These are phyloP conservation scores for Julus scanicus DNA, from an alignment of 2,888 invertebrate species.

Conservation along the genomic window DNA sequence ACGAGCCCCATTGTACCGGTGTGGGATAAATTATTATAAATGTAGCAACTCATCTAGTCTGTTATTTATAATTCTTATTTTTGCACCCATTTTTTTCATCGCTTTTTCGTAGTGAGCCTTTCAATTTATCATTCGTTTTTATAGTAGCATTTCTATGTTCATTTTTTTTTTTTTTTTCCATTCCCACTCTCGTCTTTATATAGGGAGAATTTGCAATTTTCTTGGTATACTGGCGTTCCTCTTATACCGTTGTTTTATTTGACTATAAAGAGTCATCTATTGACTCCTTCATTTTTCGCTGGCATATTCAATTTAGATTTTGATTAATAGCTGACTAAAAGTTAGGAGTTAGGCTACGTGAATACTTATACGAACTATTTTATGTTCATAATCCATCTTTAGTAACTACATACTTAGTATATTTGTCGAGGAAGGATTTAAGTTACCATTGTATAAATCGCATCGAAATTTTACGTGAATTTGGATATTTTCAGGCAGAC, in stretches of 20 bases:
- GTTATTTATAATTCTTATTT: slow-evolving; percentile 20
- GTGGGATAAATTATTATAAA: slow-evolving; percentile 8
- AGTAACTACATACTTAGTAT: neutral
- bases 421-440: too few species aligned
- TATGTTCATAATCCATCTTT: neutral
- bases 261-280: neutral
- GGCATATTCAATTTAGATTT: neutral
- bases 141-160: neutral
- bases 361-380: neutral
- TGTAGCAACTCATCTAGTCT: neutral
- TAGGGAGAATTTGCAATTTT: neutral
- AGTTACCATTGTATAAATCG: too few species aligned
- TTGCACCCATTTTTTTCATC: neutral
- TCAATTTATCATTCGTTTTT: neutral
- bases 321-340: slow-evolving; percentile 21
- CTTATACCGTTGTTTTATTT: neutral
- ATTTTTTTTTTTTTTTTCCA: neutral
- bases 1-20: neutral
- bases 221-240: neutral
- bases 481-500: too few species aligned
- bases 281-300: neutral
- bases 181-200: neutral
- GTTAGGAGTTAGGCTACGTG: too few species aligned
- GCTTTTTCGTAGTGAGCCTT: neutral
- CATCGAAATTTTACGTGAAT: too few species aligned